phyloP scores from a whole-genome alignment of 2,888 invertebrate species.

The Aleiodes leptofemur region DNA sequence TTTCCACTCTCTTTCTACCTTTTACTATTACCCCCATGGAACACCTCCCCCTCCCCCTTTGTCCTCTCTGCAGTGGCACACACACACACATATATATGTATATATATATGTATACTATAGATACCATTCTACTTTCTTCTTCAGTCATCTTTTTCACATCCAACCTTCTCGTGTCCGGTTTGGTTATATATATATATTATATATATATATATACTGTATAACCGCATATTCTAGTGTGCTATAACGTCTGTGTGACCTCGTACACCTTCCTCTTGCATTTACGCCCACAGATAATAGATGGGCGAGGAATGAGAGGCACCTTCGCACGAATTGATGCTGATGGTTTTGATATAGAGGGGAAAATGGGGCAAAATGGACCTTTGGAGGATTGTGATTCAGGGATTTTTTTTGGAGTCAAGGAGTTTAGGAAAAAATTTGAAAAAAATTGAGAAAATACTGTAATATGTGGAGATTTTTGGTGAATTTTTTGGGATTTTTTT shows the following conservation, averaged over 20 bases:
- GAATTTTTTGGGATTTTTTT: no score
- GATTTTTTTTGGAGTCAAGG: no score
- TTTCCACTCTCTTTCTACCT: conserved; percentile 6
- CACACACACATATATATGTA: neutral
- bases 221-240: neutral
- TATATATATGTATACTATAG: no score
- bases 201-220: conserved; percentile 20
- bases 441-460: no score
- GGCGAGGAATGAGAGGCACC: neutral
- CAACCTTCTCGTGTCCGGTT: conserved; percentile 41
- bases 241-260: neutral
- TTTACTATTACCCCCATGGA: conserved; percentile 22
- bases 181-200: neutral
- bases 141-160: conserved; percentile 10
- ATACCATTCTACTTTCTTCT: conserved; percentile 38
- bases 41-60: conserved; percentile 39
- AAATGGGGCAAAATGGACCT: conserved; percentile 49
- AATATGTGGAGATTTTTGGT: no score
- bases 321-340: conserved; percentile 61
- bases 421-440: no score
- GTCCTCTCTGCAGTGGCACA: conserved; percentile 16
- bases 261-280: neutral
- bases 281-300: no score
- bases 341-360: conserved; percentile 54
- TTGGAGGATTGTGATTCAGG: no score